A percentile compares a stretch with the other conserved stretches of the same genome.
phyloP scores from a whole-genome alignment of 1,140 invertebrate genomes.

The Hypothenemus hampei region DNA sequence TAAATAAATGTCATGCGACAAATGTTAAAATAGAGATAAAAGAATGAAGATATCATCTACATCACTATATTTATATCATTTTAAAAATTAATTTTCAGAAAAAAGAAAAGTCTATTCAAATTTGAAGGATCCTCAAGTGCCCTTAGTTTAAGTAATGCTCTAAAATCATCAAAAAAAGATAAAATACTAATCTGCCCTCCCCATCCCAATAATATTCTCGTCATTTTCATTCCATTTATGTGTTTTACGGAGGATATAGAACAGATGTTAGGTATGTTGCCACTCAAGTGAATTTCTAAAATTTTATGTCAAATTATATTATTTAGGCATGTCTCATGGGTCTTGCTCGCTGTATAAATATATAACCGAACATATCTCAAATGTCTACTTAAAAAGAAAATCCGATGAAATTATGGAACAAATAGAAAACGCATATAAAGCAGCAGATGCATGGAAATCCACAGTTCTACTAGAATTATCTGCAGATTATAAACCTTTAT shows the following conservation, averaged over 20 bases:
- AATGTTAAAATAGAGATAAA: too few species aligned
- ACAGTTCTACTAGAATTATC: conserved; percentile 63
- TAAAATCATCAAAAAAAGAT: conserved; percentile 48
- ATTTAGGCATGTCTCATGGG: conserved; percentile 45
- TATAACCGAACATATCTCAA: conserved; percentile 69
- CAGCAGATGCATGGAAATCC: conserved; percentile 67
- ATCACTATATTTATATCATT: too few species aligned
- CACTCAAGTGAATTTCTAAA: background rate
- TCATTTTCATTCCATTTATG: conserved; percentile 69
- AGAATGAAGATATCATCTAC: too few species aligned
- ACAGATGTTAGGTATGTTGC: conserved; percentile 54
- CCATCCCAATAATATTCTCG: conserved; percentile 69
- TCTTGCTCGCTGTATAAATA: conserved; percentile 67
- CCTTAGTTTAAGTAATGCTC: conserved; percentile 60
- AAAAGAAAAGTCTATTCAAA: conserved; percentile 64
- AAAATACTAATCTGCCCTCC: conserved; percentile 65
- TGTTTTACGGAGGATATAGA: conserved; percentile 76
- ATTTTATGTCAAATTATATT: background rate
- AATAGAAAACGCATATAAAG: conserved; percentile 65
- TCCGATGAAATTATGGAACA: conserved; percentile 55
- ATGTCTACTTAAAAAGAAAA: conserved; percentile 60
- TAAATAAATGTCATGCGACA: too few species aligned
- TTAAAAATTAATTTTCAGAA: too few species aligned
- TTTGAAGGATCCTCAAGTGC: conserved; percentile 77
- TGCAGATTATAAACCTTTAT: conserved; percentile 60